Conservation (phyloP, 1,140 invertebrate genomes). For the Heliothis subflexa region DNA sequence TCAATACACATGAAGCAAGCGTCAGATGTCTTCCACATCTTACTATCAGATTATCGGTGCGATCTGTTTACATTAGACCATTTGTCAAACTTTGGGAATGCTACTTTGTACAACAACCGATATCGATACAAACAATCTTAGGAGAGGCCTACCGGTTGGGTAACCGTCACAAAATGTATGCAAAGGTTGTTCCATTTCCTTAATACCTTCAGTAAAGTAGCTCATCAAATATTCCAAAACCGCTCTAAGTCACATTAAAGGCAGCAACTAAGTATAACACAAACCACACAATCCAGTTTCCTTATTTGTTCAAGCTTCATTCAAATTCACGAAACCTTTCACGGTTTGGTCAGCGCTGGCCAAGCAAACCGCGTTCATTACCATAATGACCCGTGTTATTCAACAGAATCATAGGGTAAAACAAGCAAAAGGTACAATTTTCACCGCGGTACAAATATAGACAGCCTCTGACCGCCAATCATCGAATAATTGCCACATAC, state of each 20-base stretch:
- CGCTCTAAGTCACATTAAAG: neutral
- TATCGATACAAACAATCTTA: too few species aligned
- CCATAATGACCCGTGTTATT: conserved; percentile 54
- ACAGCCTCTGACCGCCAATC: conserved; percentile 9
- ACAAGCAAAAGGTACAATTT: conserved; percentile 52
- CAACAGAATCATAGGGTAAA: conserved; percentile 52
- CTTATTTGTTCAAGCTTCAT: conserved; percentile 34
- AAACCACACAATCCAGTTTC: conserved; percentile 23
- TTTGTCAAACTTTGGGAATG: too few species aligned
- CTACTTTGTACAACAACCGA: too few species aligned
- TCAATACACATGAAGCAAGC: too few species aligned
- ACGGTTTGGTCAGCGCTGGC: conserved; percentile 23
- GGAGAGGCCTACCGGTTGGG: too few species aligned
- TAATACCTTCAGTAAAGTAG: too few species aligned
- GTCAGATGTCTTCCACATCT: too few species aligned
- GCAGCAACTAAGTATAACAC: neutral
- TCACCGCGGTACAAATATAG: conserved; percentile 37
- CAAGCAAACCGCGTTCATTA: conserved; percentile 47
- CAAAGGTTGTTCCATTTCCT: too few species aligned
- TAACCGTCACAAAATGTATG: too few species aligned
- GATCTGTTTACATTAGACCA: too few species aligned
- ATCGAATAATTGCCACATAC: conserved; percentile 23
- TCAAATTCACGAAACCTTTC: conserved; percentile 35
- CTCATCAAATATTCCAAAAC: too few species aligned
- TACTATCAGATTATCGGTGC: too few species aligned